Base-by-base conservation (phyloP, 2,888 invertebrate genomes). In the Crepidodera aurea region DNA sequence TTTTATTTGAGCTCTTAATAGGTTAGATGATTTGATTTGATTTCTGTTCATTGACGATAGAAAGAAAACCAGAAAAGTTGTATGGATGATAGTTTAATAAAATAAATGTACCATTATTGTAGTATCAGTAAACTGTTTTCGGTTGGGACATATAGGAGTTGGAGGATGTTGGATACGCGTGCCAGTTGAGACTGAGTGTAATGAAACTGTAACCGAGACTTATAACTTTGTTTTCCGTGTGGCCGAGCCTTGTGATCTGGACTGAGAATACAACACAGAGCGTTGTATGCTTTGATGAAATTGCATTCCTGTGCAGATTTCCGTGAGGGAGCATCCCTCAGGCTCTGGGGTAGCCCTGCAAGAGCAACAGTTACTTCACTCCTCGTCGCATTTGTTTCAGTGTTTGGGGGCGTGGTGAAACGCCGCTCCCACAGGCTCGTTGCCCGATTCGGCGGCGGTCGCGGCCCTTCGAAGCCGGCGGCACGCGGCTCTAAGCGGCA, bases 301-400 rank as follows among this genome's bases (percentile, higher is more conserved):
- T 81, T 81, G 80, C 81, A 81, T 81, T 81, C 81, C 80, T 80
- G 81, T 81, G 80, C 80, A 81, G 79, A 80, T 80, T 81, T 81
- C 80, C 80, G 80, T 81, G 75, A 81, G 79, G 76, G 78, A 75
- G 74, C 75, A 72, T 75, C 74, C 72, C 73, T 73, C 67, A 64
- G 66, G 69, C 68, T 65, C 70, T 69, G 63, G 71, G 71, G 70
- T 68, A 68, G 73, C 72, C 77, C 75, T 77, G 74, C 75, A 76
- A 78, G 77, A 79, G 79, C 79, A 80, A 80, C 80, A 80, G 80
- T 80, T 80, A 79, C 79, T 78, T 77, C 75, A 73, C 74, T 76
- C 75, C 73, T 75, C 75, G 74, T 75, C 77, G 78, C 76, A 78
- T 79, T 79, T 79, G 79, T 79, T 79, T 79, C 77, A 74, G 72